phyloP scores from a whole-genome alignment of 1,140 invertebrate genomes.

The Gyrodactylus salaris region DNA sequence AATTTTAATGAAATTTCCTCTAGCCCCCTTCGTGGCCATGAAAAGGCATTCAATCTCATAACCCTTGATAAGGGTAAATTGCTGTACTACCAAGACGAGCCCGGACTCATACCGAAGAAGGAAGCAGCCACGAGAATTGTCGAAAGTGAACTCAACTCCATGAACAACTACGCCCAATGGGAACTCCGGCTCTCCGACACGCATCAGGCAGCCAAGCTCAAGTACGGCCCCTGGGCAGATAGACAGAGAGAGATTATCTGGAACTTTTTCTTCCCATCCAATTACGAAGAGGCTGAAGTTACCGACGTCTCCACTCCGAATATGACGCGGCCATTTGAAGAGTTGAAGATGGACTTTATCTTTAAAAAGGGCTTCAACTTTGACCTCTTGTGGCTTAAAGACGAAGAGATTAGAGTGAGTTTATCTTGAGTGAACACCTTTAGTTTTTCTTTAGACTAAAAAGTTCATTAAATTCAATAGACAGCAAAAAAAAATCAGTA shows the following conservation, averaged over 20 bases:
- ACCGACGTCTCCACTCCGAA: neutral
- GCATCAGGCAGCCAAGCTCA: conserved; percentile 7
- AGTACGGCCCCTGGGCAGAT: conserved; percentile 83
- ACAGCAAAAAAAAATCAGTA: too few relatives aligned
- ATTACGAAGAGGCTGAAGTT: conserved; percentile 8
- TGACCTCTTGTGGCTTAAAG: neutral
- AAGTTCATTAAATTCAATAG: too few relatives aligned
- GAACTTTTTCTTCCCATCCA: conserved; percentile 59
- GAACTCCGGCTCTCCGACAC: neutral
- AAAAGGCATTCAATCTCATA: neutral
- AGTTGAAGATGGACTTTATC: neutral
- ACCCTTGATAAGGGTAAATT: neutral
- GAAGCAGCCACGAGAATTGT: neutral
- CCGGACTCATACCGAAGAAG: neutral
- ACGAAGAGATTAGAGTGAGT: neutral
- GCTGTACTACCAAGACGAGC: neutral
- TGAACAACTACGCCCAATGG: neutral
- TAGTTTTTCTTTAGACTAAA: neutral
- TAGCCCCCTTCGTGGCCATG: neutral
- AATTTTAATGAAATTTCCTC: neutral
- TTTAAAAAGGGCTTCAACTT: neutral
- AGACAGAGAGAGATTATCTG: conserved; percentile 61
- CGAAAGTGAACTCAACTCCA: neutral
- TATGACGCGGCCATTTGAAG: neutral
- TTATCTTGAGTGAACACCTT: neutral